Percentiles rank a stretch among this genome's conserved stretches.
These are phyloP conservation scores for Gandaritis pyraliata DNA, from an alignment of 2,888 invertebrate genomes.

Conservation along the genomic window DNA sequence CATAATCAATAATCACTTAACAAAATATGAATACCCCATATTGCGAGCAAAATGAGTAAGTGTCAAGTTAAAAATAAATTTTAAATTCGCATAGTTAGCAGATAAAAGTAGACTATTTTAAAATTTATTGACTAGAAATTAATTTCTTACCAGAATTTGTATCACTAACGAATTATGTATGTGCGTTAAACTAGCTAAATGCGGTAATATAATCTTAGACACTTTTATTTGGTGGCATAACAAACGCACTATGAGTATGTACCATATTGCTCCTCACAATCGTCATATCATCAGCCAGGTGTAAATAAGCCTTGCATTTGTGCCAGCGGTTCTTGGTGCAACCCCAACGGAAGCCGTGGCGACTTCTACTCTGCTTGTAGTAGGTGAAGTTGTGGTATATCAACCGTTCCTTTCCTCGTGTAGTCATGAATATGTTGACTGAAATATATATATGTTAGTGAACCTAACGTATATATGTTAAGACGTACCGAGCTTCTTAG, in stretches of 20 bases:
- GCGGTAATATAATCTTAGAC: background rate
- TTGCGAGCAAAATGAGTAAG: too few species aligned
- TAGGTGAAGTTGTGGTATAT: constrained; percentile 73
- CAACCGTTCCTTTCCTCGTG: constrained; percentile 74
- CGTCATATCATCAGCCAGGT: constrained; percentile 74
- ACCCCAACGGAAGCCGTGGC: constrained; percentile 76
- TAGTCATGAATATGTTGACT: constrained; percentile 81
- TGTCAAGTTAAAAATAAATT: too few species aligned
- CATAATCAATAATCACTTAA: too few species aligned
- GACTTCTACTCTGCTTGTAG: constrained; percentile 75
- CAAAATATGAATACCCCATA: too few species aligned
- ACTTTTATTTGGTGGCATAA: constrained; percentile 31
- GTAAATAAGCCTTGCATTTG: constrained; percentile 73
- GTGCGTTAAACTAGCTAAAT: background rate
- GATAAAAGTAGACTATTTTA: too few species aligned
- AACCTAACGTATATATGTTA: background rate
- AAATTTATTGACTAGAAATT: too few species aligned
- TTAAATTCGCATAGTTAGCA: too few species aligned
- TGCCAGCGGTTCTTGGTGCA: constrained; percentile 81
- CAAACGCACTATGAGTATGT: constrained; percentile 70
- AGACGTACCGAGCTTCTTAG: too few species aligned
- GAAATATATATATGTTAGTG: constrained; percentile 51
- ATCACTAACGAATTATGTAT: too few species aligned
- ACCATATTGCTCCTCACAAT: constrained; percentile 75
- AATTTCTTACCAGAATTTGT: too few species aligned